These are phyloP conservation scores for Proisotoma minuta DNA, from an alignment of 2,888 invertebrate species.

Conservation along the genomic window DNA sequence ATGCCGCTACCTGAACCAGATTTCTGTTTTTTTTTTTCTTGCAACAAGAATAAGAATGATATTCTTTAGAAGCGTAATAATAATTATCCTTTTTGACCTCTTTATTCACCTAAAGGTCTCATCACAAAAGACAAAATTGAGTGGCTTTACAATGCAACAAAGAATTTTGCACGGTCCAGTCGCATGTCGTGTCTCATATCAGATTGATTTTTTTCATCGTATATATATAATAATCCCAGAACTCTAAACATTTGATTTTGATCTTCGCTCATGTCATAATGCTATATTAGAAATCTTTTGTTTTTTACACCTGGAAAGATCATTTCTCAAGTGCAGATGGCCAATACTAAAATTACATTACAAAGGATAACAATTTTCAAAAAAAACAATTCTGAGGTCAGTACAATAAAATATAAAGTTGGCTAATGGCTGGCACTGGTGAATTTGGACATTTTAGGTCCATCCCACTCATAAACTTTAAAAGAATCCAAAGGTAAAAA, in stretches of 20 bases:
- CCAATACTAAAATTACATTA: background rate
- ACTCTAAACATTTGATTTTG: no score
- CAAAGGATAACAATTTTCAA: slow-evolving; percentile 1
- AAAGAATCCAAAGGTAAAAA: no score
- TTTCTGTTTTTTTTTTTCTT: background rate
- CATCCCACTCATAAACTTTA: slow-evolving; percentile 10
- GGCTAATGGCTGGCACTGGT: background rate
- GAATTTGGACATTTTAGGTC: background rate
- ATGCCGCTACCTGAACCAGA: background rate
- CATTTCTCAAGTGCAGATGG: slow-evolving; percentile 9
- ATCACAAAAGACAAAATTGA: background rate
- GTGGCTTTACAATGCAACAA: background rate
- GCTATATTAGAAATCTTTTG: no score
- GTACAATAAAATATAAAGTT: slow-evolving; percentile 8
- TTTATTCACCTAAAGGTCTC: background rate
- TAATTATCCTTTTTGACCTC: background rate
- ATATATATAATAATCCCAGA: no score
- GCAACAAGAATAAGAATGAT: background rate
- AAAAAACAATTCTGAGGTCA: slow-evolving; percentile 7
- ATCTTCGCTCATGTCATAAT: no score
- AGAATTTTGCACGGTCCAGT: no score
- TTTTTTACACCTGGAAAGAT: slow-evolving; percentile 8
- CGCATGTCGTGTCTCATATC: no score
- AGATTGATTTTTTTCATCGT: no score
- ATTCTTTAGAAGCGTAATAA: background rate